These are phyloP conservation scores for Amblyjoppa fuscipennis DNA, from an alignment of 2,888 invertebrate species.

Conservation along the genomic window DNA sequence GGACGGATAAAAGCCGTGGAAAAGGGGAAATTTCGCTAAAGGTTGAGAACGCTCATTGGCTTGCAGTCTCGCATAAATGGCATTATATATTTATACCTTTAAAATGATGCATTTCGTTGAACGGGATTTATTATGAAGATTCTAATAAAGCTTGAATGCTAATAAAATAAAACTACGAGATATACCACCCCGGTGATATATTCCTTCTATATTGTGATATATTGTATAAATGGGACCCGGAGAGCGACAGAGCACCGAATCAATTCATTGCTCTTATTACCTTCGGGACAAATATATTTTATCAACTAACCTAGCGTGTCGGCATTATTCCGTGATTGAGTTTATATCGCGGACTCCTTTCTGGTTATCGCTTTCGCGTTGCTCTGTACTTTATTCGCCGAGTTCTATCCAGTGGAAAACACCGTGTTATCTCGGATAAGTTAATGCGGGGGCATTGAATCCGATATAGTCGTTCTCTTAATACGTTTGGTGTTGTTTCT, in stretches of 20 bases:
- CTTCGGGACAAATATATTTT: constrained; percentile 24
- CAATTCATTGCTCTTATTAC: constrained; percentile 29
- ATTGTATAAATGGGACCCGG: not conserved
- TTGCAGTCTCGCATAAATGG: constrained; percentile 24
- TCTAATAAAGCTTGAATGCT: not conserved
- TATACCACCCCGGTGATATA: too few relatives aligned
- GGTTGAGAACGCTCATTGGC: constrained; percentile 52
- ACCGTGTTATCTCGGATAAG: constrained; percentile 52
- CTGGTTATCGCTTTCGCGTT: constrained; percentile 40
- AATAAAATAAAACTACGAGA: not conserved
- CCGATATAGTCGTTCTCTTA: constrained; percentile 33
- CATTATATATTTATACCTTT: constrained; percentile 39
- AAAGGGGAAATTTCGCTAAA: constrained; percentile 31
- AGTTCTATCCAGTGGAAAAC: constrained; percentile 4
- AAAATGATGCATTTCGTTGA: not conserved
- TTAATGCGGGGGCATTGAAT: constrained; percentile 31
- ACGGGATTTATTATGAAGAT: not conserved
- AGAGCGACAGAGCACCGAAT: not conserved
- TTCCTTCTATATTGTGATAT: constrained; percentile 6
- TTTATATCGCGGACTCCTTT: constrained; percentile 36
- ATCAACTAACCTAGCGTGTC: not conserved
- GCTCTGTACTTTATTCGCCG: not conserved
- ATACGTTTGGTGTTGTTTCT: constrained; percentile 24
- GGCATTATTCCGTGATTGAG: constrained; percentile 4
- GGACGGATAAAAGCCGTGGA: constrained; percentile 32